phyloP scores from a whole-genome alignment of 92 coral and sea anemone species.

The Pocillopora meandrina region DNA sequence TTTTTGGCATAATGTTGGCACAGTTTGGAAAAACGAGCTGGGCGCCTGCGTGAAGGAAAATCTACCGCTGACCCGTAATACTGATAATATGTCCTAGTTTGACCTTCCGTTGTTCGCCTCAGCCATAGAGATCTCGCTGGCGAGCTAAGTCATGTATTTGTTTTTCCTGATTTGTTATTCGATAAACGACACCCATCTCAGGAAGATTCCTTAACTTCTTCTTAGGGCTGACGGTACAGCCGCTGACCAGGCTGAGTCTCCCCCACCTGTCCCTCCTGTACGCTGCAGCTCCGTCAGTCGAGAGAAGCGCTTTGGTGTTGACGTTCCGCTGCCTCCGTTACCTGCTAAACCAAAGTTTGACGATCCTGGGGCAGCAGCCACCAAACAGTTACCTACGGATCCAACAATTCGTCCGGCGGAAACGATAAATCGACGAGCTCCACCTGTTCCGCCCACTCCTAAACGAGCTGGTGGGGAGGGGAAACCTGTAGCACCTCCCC shows the following conservation, averaged over 20 bases:
- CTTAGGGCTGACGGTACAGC: slow-evolving; percentile 31
- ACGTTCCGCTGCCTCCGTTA: slow-evolving; percentile 27
- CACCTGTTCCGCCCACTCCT: slow-evolving; percentile 71
- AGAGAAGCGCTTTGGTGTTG: slow-evolving; percentile 36
- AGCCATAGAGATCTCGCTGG: no score
- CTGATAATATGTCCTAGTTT: no score
- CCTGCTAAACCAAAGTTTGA: slow-evolving; percentile 52
- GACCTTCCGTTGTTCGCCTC: no score
- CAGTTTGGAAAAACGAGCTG: no score
- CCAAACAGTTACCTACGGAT: slow-evolving; percentile 63
- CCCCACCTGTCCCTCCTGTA: slow-evolving; percentile 91
- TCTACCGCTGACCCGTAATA: no score
- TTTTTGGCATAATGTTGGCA: no score
- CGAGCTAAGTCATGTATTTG: no score
- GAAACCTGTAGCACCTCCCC: slow-evolving; percentile 69
- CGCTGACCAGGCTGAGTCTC: slow-evolving; percentile 55
- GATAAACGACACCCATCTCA: no score
- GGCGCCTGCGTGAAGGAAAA: no score
- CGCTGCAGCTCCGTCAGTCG: slow-evolving; percentile 94
- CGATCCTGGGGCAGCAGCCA: slow-evolving; percentile 42
- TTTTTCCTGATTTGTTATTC: no score
- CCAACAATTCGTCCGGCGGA: slow-evolving; percentile 37
- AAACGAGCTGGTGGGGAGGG: slow-evolving; percentile 49
- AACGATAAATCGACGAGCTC: slow-evolving; percentile 37
- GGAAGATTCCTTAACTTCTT: neutral